Evolutionary conservation across 2,797 vertebrate species (phyloP), one percentile per base, ranked within the genome.

Genomic region (Euthynnus affinis): DNA sequence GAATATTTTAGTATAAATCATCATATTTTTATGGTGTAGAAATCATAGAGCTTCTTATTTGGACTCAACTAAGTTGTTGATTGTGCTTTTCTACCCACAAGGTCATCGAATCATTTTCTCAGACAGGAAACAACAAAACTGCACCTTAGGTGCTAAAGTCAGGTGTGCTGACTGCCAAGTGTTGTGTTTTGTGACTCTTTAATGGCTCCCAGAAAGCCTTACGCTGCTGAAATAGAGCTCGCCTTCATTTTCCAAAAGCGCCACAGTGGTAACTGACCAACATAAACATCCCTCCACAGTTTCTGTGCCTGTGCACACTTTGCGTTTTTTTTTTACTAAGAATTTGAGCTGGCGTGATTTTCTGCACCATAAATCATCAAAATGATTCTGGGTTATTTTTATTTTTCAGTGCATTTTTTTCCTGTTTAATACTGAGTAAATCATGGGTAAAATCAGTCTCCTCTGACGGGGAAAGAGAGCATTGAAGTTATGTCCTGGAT

Each of bases 131-230:
- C 42, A 69, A 70, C 71, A 79, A 58, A 71, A 49, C 46, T 61
- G 52, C 74, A 64, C 56, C 71, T 77, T 8, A 17, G 72, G 62
- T 44, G 53, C 52, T 82, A 55, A 85, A 77, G 60, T 66, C 51
- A 44, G 58, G 52, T 70, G 70, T 71, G 67, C 65, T 82, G 72
- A 87, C 70, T 79, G 76, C 32, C 56, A 66, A 34, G 17, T 76
- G 9, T 44, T 83, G 57, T 57, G 52, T 75, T 75, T 59, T 79
- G 48, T 75, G 60, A 75, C 58, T 81, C 2, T 74, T 75, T 68
- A 70, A 84, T 23, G 37, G 48, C 78, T 87, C 74, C 56, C 37
- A 53, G 25, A 66, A 76, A 71, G 60, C 66, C 48, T 72, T 27
- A 56, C 23, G 51, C 44, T 61, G 83, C 72, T 71, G 46, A 73